These are phyloP conservation scores for Cuculus canorus DNA, from an alignment of 2,797 vertebrate genomes.

Conservation along the genomic window DNA sequence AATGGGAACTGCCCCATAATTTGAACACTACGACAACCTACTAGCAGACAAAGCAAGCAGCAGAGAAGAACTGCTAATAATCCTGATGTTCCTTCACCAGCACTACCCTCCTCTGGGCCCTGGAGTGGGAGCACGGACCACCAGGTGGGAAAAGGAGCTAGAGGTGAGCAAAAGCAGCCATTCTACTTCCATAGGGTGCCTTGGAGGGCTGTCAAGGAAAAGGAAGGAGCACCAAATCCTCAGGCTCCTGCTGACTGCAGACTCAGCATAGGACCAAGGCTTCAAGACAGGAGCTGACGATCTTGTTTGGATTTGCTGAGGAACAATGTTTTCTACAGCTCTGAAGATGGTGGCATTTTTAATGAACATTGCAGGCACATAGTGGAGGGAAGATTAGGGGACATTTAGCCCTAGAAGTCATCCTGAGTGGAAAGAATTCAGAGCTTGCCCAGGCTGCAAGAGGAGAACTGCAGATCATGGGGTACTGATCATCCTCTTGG, in stretches of 20 bases:
- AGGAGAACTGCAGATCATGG: background rate
- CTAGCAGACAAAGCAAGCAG: background rate
- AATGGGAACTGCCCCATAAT: background rate
- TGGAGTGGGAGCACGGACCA: background rate
- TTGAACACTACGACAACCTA: background rate
- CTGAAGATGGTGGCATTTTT: background rate
- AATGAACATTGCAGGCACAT: background rate
- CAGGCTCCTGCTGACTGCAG: background rate
- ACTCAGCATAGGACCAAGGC: background rate
- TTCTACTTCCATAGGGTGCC: background rate
- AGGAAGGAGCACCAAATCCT: background rate
- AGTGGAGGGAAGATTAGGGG: background rate
- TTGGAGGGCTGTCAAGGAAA: background rate
- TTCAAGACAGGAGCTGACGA: background rate
- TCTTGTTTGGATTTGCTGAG: background rate
- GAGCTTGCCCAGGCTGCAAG: background rate
- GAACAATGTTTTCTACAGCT: background rate
- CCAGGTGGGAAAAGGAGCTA: background rate
- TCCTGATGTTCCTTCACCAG: background rate
- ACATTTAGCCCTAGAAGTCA: background rate
- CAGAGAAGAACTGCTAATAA: background rate
- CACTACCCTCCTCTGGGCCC: accelerated
- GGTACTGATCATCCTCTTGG: accelerated
- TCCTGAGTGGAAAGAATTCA: background rate
- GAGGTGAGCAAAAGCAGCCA: background rate